A percentile compares a stretch with the other conserved stretches of the same genome.
Evolutionary conservation across 1,140 invertebrate species (phyloP).

Genomic region (Zaprionus inermis): DNA sequence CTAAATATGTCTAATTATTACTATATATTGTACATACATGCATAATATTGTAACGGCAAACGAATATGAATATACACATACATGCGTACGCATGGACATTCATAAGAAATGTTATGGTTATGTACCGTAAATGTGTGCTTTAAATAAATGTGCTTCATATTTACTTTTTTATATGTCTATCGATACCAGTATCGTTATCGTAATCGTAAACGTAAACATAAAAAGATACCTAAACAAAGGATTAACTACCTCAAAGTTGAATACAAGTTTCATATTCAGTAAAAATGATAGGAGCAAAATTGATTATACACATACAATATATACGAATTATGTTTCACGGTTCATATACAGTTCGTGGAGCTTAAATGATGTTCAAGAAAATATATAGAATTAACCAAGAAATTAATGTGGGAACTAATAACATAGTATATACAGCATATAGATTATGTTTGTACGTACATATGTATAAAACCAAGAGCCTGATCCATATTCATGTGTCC

Average conservation of each 20-base stretch:
- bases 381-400: constrained; percentile 27
- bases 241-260: constrained; percentile 74
- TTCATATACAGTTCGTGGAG: neutral
- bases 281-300: constrained; percentile 53
- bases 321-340: constrained; percentile 26
- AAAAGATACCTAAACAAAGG: constrained; percentile 52
- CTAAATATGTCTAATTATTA: constrained; percentile 36
- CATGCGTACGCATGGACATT: constrained; percentile 30
- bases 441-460: constrained; percentile 16
- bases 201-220: constrained; percentile 47
- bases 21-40: constrained; percentile 19
- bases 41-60: constrained; percentile 35
- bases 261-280: constrained; percentile 69
- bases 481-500: constrained; percentile 71
- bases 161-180: constrained; percentile 49
- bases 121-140: constrained; percentile 79
- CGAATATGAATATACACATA: constrained; percentile 14
- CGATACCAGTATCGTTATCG: constrained; percentile 23
- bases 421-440: constrained; percentile 21
- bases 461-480: constrained; percentile 63
- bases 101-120: constrained; percentile 62
- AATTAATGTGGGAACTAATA: constrained; percentile 41
- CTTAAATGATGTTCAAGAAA: neutral
- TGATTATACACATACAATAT: constrained; percentile 49
- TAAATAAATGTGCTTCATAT: constrained; percentile 81